Percentiles rank a stretch among this genome's conserved stretches.
phyloP scores from a whole-genome alignment of 2,113 vertebrate genomes.

The Urocolius indicus region DNA sequence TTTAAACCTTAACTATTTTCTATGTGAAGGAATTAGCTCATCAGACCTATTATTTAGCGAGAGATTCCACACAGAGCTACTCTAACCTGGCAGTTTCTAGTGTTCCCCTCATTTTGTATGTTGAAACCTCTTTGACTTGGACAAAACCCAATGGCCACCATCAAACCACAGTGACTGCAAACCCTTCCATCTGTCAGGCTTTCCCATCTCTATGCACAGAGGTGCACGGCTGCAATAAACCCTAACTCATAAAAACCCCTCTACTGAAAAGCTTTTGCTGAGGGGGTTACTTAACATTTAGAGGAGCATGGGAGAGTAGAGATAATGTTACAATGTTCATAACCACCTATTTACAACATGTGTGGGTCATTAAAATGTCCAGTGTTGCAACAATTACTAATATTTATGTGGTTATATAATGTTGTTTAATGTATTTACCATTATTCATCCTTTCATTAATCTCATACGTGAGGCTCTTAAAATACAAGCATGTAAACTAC shows the following conservation, averaged over 20 bases:
- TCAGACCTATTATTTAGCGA: neutral
- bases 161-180: neutral
- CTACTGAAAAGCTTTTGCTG: neutral
- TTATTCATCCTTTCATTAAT: constrained; percentile 28
- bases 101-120: neutral
- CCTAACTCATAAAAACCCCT: neutral
- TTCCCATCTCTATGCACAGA: neutral
- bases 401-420: constrained; percentile 38
- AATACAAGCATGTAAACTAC: neutral
- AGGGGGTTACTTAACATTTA: neutral
- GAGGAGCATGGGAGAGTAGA: neutral
- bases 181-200: neutral
- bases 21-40: neutral
- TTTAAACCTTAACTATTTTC: neutral
- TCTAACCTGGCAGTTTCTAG: neutral
- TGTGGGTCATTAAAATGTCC: constrained; percentile 20
- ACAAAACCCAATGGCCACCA: neutral
- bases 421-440: constrained; percentile 2
- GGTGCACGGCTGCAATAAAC: neutral
- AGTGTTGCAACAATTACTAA: neutral
- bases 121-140: neutral
- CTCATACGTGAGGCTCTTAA: neutral
- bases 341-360: neutral
- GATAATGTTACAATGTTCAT: neutral
- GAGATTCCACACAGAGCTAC: neutral